These are phyloP conservation scores for Sinosuthora webbiana DNA, from an alignment of 2,113 vertebrate genomes.

Conservation along the genomic window DNA sequence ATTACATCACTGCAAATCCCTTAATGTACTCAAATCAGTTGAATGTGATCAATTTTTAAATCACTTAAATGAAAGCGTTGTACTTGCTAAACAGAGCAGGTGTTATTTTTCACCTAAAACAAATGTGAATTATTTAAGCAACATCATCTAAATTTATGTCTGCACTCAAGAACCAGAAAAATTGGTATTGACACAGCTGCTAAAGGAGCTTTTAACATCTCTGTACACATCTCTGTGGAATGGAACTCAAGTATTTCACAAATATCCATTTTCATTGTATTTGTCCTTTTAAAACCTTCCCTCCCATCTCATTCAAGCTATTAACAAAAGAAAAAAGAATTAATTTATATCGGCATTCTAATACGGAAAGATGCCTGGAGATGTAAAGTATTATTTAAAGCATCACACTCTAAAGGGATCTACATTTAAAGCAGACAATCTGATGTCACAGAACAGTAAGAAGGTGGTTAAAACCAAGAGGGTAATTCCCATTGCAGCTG, in stretches of 20 bases:
- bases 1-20: not conserved
- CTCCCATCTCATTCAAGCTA: not conserved
- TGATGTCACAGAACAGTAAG: not conserved
- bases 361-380: not conserved
- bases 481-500: not conserved
- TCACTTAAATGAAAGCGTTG: not conserved
- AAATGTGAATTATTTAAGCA: not conserved
- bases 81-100: not conserved
- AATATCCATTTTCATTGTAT: not conserved
- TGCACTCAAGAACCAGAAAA: not conserved
- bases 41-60: slow-evolving; percentile 4
- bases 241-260: not conserved
- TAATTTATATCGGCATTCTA: not conserved
- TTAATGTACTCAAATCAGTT: not conserved
- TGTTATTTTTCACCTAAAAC: slow-evolving; percentile 1
- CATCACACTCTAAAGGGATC: not conserved
- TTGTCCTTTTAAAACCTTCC: not conserved
- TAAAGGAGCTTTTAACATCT: not conserved
- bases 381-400: not conserved
- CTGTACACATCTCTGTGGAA: not conserved
- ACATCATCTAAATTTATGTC: not conserved
- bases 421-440: not conserved
- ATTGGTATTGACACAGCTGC: not conserved
- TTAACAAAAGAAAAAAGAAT: not conserved
- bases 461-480: not conserved